Base-by-base conservation (phyloP, 2,888 invertebrate species). In the Deilephila porcellus region DNA sequence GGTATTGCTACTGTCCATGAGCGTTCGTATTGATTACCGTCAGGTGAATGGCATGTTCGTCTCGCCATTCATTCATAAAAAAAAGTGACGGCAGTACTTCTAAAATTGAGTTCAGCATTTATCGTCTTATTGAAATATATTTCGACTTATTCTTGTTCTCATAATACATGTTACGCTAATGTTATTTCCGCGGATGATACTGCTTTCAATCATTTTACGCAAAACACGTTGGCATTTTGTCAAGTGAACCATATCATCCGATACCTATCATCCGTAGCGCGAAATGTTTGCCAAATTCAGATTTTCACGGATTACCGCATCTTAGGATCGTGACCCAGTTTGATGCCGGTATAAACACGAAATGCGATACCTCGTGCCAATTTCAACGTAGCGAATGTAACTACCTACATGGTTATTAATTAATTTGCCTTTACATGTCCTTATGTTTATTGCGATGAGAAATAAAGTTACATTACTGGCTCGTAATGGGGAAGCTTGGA, bases 381-480 rank as follows among this genome's bases (percentile, higher is more conserved):
- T 56, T 56, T 56, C n/a, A 5, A 56, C 56, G 56, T n/a, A 56
- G 56, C 56, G 56, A 56, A 56, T 56, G n/a, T 56, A 52, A 52
- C 14, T 52, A 56, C n/a, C 4, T 56, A 19, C 56, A n/a, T 56
- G 17, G 5, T n/a, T 56, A 56, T 56, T 34, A 63, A 63, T 34
- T n/a, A 63, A 34, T 63, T 63, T 63, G 34, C 34, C 60, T 63
- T n/a, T 0, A 6, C 1, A 19, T 17, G n/a, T 19, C n/a, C 19
- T 17, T 63, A 32, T 53, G 60, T 52, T 73, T 71, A 70, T 71
- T 56, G 62, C 70, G 3, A 70, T 62, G 25, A 62, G 53, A 73
- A 62, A 62, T 71, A 56, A 73, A 62, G 53, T 62, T 56, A 45
- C 70, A 64, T 53, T 71, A 59, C 56, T 59, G 32, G 53, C 20